Evolutionary conservation across 2,113 vertebrate genomes (phyloP), one percentile per base, ranked within the genome.

Genomic region (Nipponia nippon): DNA sequence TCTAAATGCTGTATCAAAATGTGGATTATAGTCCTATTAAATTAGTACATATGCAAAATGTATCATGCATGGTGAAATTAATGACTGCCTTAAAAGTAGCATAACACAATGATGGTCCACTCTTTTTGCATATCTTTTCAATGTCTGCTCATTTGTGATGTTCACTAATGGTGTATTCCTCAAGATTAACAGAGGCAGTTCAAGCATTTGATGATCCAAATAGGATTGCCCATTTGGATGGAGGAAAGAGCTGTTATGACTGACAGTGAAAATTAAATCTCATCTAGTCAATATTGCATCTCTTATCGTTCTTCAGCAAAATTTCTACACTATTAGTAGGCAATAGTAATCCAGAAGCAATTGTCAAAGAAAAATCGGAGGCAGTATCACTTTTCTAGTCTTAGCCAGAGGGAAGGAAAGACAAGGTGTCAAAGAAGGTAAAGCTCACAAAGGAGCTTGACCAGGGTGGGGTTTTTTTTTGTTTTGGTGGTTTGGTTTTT

Each of bases 101-200:
- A 14, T n/a, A 17, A 46, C 55, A 30, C 34, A 52, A 15, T 42
- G 49, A 47, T 25, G 38, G 16, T 70, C 21, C 11, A 13, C 13
- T 36, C 42, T 25, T 69, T 98, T 98, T 95, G 98, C 98, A 96
- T 84, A 98, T 96, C 96, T 59, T 90, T 50, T 82, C 97, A 98
- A 91, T 98, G 98, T 95, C 95, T 97, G 29, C 96, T 98, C 98
- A 98, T 70, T 98, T 94, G 89, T 98, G 98, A 34, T 98, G 96
- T 95, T 98, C 98, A 34, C 98, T 98, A 8, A 98, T 98, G 52
- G 50, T 80, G 94, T 98, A 98, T 96, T 98, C 97, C 12, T 97
- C 85, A 46, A 94, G 98, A 98, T 97, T 97, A 98, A 91, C 97
- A 97, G 82, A 98, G 98, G 76, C 98, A 98, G 81, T 97, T 94